Percentiles rank a stretch among this genome's conserved stretches.
Conservation (phyloP, 2,888 invertebrate species). For the Eremobia ochroleuca region DNA sequence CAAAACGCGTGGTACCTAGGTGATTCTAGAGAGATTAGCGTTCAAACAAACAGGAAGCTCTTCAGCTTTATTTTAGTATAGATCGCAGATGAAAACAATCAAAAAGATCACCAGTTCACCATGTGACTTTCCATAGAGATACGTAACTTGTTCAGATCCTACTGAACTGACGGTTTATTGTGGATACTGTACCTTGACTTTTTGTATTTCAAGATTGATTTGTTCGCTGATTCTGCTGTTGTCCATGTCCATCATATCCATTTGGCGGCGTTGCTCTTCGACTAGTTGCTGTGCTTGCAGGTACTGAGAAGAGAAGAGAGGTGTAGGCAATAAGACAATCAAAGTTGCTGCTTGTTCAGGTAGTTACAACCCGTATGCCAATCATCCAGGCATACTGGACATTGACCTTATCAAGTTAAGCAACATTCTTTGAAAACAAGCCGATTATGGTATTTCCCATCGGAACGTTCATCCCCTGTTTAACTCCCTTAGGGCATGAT, state of each 20-base stretch:
- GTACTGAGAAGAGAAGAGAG: slow-evolving; percentile 79
- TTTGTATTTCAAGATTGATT: slow-evolving; percentile 93
- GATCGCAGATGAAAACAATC: background rate
- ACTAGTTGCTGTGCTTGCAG: slow-evolving; percentile 93
- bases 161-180: background rate
- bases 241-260: slow-evolving; percentile 94
- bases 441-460: background rate
- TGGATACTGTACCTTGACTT: slow-evolving; percentile 89
- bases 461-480: background rate
- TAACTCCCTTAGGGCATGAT: background rate
- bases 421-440: background rate
- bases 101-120: background rate
- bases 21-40: background rate
- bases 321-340: background rate
- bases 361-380: background rate
- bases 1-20: no score
- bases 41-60: background rate
- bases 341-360: background rate
- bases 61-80: background rate
- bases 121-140: background rate
- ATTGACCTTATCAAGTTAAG: background rate
- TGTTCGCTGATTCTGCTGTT: slow-evolving; percentile 93
- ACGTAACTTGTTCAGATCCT: background rate
- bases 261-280: slow-evolving; percentile 93
- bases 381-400: background rate